Evolutionary conservation across 1,140 invertebrate genomes (phyloP).

Genomic region (Conus betulinus): DNA sequence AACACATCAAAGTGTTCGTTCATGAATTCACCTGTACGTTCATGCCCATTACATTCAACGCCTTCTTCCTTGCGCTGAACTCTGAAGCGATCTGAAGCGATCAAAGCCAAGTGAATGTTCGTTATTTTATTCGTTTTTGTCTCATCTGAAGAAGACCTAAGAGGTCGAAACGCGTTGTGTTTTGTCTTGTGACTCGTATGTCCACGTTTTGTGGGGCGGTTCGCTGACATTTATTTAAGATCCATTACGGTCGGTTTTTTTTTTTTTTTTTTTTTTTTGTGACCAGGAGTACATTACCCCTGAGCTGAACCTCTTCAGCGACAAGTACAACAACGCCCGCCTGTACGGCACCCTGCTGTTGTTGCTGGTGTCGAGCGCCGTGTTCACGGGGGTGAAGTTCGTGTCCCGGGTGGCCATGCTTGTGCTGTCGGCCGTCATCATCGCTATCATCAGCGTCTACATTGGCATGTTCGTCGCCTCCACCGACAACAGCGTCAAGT

Average conservation of each 20-base stretch:
- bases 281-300: slow-evolving; percentile 96
- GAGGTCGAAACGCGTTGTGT: too few species aligned
- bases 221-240: too few species aligned
- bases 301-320: slow-evolving; percentile 92
- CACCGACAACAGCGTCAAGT: slow-evolving; percentile 85
- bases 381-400: slow-evolving; percentile 97
- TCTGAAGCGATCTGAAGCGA: too few species aligned
- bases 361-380: slow-evolving; percentile 92
- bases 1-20: not conserved
- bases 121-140: too few species aligned
- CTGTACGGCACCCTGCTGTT: slow-evolving; percentile 95
- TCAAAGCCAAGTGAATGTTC: too few species aligned
- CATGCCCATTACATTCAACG: slow-evolving; percentile 12
- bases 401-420: slow-evolving; percentile 98
- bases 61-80: too few species aligned
- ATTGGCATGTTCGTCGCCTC: slow-evolving; percentile 92
- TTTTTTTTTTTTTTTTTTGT: slow-evolving; percentile 44
- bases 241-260: too few species aligned
- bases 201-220: too few species aligned
- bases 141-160: too few species aligned
- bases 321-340: slow-evolving; percentile 94
- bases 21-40: not conserved
- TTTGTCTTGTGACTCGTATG: too few species aligned
- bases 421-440: slow-evolving; percentile 94
- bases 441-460: slow-evolving; percentile 96